Evolutionary conservation across 37 sponge, comb jelly and placozoan genomes (phyloP).

Genomic region (Halisarca cf. caerulea): DNA sequence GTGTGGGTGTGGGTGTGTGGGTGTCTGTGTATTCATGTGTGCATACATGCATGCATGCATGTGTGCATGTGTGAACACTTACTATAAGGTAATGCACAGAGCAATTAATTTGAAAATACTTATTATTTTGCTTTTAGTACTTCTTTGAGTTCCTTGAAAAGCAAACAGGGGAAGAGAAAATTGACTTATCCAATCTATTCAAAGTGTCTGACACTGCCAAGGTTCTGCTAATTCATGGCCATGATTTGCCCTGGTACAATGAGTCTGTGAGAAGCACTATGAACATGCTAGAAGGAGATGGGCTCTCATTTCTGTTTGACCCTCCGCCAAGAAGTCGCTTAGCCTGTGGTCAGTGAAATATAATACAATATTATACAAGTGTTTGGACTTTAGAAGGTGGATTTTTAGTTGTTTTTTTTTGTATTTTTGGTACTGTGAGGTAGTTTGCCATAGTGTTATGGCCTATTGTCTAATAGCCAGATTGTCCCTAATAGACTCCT

Average conservation of each 20-base stretch:
- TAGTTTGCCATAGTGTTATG: too few species aligned
- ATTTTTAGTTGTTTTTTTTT: too few species aligned
- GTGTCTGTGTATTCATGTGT: not conserved
- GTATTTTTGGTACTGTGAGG: too few species aligned
- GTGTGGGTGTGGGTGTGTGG: slow-evolving; percentile 17
- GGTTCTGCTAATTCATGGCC: slow-evolving; percentile 8
- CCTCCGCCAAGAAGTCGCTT: slow-evolving; percentile 31
- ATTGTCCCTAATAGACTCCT: too few species aligned
- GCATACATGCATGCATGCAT: too few species aligned
- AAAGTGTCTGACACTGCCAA: slow-evolving; percentile 45
- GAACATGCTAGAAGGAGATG: slow-evolving; percentile 15
- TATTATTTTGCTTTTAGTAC: slow-evolving; percentile 40
- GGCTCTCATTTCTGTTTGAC: slow-evolving; percentile 45
- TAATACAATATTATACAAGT: too few species aligned
- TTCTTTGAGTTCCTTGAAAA: slow-evolving; percentile 38
- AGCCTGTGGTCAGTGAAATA: slow-evolving; percentile 2
- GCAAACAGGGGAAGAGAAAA: slow-evolving; percentile 15
- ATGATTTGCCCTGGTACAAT: slow-evolving; percentile 14
- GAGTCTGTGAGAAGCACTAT: not conserved
- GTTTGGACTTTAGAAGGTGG: too few species aligned
- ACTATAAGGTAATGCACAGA: too few species aligned
- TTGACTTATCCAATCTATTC: slow-evolving; percentile 50
- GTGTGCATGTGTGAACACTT: too few species aligned
- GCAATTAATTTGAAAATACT: too few species aligned
- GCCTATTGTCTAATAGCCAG: too few species aligned